Conservation (phyloP, 2,113 vertebrate species). For the Sinocyclocheilus rhinocerous region DNA sequence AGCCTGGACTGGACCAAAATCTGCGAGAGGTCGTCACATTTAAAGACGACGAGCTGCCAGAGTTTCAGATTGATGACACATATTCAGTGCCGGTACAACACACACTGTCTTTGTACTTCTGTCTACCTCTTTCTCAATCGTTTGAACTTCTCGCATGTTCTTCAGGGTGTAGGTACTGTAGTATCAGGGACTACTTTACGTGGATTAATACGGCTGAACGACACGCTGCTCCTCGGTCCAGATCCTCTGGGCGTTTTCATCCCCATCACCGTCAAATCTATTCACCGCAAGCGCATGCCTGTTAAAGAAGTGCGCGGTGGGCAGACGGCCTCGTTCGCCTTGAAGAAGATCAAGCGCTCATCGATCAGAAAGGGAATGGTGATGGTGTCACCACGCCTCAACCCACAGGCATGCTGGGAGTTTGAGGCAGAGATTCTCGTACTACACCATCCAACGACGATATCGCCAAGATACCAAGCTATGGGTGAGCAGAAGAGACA, state of each 20-base stretch:
- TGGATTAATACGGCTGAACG: conserved; percentile 91
- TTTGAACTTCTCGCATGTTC: conserved; percentile 7
- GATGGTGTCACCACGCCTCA: conserved; percentile 92
- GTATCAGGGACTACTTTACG: conserved; percentile 93
- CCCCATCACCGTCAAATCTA: conserved; percentile 91
- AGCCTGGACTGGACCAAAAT: conserved; percentile 95
- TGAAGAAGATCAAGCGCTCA: conserved; percentile 97
- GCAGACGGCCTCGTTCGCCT: conserved; percentile 92
- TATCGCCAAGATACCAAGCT: conserved; percentile 93
- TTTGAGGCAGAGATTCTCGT: conserved; percentile 96
- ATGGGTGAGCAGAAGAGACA: conserved; percentile 79
- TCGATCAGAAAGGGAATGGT: conserved; percentile 97
- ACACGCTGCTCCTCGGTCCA: conserved; percentile 88
- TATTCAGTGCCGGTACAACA: conserved; percentile 91
- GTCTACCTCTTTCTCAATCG: neutral
- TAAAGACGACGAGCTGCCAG: conserved; percentile 89
- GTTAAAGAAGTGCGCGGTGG: conserved; percentile 92
- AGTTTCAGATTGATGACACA: conserved; percentile 97
- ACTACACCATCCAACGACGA: conserved; percentile 93
- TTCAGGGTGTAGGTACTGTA: conserved; percentile 92
- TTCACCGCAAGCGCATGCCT: conserved; percentile 95
- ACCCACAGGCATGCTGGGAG: conserved; percentile 94
- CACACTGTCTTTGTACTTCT: neutral
- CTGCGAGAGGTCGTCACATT: conserved; percentile 93
- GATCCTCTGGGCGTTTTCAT: conserved; percentile 91